Conservation (phyloP, 2,113 vertebrate genomes). For the Oplegnathus fasciatus region DNA sequence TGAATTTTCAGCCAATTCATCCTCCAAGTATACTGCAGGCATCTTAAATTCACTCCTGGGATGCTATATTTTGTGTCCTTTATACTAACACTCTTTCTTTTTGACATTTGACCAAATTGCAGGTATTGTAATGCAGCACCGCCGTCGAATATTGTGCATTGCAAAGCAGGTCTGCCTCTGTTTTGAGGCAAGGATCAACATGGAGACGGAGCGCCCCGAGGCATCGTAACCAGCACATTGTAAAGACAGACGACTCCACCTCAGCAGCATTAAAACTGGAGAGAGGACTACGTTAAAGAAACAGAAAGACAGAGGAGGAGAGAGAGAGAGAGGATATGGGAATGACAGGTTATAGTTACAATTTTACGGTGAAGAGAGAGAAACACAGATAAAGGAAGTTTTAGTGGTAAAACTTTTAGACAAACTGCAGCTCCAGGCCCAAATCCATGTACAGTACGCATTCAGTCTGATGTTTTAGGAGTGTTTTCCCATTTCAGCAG, state of each 20-base stretch:
- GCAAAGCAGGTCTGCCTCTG: conserved; percentile 15
- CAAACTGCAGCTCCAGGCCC: conserved; percentile 12
- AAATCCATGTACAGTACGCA: not conserved
- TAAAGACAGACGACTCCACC: conserved; percentile 46
- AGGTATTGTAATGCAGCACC: not conserved
- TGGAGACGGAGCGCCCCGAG: conserved; percentile 15
- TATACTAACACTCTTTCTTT: not conserved
- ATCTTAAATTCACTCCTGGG: not conserved
- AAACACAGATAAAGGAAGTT: conserved; percentile 1
- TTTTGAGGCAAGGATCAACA: conserved; percentile 31
- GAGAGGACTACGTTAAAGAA: not conserved
- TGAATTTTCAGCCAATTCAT: not conserved
- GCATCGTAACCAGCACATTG: conserved; percentile 46
- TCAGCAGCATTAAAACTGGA: conserved; percentile 25
- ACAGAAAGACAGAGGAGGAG: not conserved
- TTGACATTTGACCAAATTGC: not conserved
- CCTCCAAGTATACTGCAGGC: conserved; percentile 5
- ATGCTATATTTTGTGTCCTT: not conserved
- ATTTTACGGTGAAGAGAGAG: not conserved
- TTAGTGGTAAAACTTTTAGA: not conserved
- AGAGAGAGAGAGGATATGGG: not conserved
- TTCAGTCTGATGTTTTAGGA: not conserved
- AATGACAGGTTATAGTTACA: not conserved
- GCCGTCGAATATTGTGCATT: conserved; percentile 18
- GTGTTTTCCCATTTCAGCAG: conserved; percentile 8